Base-by-base conservation (phyloP, 2,113 vertebrate genomes). In the Centropus bengalensis region DNA sequence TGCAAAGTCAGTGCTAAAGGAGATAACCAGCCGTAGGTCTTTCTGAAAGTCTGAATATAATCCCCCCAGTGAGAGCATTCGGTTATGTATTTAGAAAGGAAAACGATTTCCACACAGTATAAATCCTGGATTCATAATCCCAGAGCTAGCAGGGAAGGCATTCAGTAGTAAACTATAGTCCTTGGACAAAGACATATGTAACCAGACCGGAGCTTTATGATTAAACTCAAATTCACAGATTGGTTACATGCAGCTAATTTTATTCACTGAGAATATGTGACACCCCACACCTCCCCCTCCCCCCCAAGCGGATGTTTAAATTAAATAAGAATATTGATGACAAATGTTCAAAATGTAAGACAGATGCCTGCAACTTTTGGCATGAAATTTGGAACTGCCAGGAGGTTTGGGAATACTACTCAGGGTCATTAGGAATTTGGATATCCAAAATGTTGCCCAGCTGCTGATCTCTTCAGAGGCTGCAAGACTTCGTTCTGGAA, bases 331-430 rank as follows among this genome's bases (percentile, higher is more conserved):
- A 96, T 97, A 97, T 97, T 96, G 92, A 97, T 96, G 96, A 96
- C 93, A 97, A 96, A 96, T 96, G 96, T 97, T 96, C 90, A 94
- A 97, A 97, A 97, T 96, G 91, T 93, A 94, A 97, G 95, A 96
- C 95, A 96, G 94, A 97, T 97, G 95, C 90, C 90, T 96, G 88
- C 45, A 88, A 97, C 69, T 96, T 97, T 94, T 97, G 96, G 96
- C 96, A 96, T 96, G 95, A 96, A 97, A 97, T 96, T 96, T 96
- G 90, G 93, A 88, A 93, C 94, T 97, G 91, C 95, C 96, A 94
- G 86, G 94, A 96, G 82, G 82, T 94, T 96, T 93, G 93, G 73
- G 96, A 96, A 91, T 96, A 93, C 86, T 94, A 62, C 90, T 91
- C 85, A 86, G 93, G 95, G 94, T 96, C 96, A 96, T 94, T 94